Percentiles rank a stretch among this genome's conserved stretches.
phyloP scores from a whole-genome alignment of 2,888 invertebrate genomes.

The Pimpla rufipes region DNA sequence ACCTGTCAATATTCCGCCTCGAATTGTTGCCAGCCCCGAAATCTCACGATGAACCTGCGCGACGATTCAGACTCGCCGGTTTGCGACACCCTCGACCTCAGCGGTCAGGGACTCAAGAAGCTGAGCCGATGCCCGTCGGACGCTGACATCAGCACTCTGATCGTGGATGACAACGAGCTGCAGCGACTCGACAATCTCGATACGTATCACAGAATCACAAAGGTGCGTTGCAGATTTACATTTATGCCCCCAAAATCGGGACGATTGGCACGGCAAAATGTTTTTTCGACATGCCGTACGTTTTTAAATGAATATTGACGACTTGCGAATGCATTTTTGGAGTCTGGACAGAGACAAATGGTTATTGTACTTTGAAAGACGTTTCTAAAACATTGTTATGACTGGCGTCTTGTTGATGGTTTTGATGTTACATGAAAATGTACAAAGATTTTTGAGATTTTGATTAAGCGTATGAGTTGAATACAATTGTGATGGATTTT shows the following conservation, averaged over 20 bases:
- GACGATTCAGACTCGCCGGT: constrained; percentile 76
- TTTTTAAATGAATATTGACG: constrained; percentile 50
- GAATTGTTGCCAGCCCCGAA: constrained; percentile 22
- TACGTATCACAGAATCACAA: constrained; percentile 91
- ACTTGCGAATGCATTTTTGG: background rate
- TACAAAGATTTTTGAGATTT: too few species aligned
- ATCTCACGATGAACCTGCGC: constrained; percentile 66
- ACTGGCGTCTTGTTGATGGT: too few species aligned
- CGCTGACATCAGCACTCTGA: constrained; percentile 90
- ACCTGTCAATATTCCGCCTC: constrained; percentile 41
- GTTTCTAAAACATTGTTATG: too few species aligned
- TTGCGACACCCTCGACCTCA: constrained; percentile 90
- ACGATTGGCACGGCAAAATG: constrained; percentile 1
- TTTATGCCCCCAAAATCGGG: background rate
- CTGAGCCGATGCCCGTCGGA: constrained; percentile 91
- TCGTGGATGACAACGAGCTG: constrained; percentile 94
- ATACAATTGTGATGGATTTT: too few species aligned
- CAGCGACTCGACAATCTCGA: constrained; percentile 95
- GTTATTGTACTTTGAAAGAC: too few species aligned
- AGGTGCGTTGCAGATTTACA: constrained; percentile 86
- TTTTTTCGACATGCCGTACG: background rate
- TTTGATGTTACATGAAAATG: too few species aligned
- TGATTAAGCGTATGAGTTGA: too few species aligned
- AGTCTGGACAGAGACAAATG: background rate
- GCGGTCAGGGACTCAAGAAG: constrained; percentile 93